Evolutionary conservation across 2,113 vertebrate genomes (phyloP).

Genomic region (Lophius piscatorius): DNA sequence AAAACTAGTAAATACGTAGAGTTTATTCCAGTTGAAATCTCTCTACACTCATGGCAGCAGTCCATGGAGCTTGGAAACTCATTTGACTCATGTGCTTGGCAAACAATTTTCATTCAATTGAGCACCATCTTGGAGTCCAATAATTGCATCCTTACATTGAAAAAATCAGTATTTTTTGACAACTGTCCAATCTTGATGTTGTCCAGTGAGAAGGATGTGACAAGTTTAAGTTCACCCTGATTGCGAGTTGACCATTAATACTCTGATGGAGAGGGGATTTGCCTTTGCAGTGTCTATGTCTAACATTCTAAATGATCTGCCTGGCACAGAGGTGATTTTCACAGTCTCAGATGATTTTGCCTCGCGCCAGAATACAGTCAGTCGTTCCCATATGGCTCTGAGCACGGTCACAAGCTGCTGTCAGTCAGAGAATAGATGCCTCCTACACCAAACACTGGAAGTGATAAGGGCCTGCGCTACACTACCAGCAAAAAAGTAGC

Average conservation of each 20-base stretch:
- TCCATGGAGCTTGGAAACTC: not conserved
- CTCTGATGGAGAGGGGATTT: not conserved
- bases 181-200: too few relatives aligned
- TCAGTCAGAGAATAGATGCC: constrained; percentile 60
- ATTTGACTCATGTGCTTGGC: not conserved
- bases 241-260: too few relatives aligned
- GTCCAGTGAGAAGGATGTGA: too few relatives aligned
- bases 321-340: constrained; percentile 31
- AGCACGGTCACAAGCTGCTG: constrained; percentile 70
- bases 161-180: too few relatives aligned
- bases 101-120: too few relatives aligned
- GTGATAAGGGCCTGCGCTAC: constrained; percentile 34
- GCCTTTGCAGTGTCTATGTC: constrained; percentile 1
- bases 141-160: too few relatives aligned
- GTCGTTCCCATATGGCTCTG: constrained; percentile 66
- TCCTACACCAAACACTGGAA: constrained; percentile 61
- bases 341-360: constrained; percentile 38
- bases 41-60: not conserved
- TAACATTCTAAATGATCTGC: constrained; percentile 28
- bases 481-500: constrained; percentile 57
- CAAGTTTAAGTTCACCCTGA: too few relatives aligned
- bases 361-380: constrained; percentile 46
- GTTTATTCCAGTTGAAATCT: too few relatives aligned
- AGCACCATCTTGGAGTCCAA: too few relatives aligned
- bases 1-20: too few relatives aligned